Evolutionary conservation across 2,888 invertebrate species (phyloP).

Genomic region (Mimas tiliae): DNA sequence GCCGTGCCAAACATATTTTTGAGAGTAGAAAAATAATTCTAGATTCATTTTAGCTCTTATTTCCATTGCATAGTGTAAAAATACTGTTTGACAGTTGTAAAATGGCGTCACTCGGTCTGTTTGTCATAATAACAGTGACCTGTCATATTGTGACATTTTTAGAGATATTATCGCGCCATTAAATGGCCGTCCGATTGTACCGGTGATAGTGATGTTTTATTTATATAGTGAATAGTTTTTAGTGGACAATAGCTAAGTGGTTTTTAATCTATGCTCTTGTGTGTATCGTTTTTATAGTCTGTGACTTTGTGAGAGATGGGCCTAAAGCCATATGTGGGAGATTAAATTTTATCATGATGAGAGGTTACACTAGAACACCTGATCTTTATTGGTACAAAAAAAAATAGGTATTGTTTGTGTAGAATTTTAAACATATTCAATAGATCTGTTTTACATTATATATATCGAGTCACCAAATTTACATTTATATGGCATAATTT

Average conservation of each 20-base stretch:
- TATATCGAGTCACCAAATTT: background rate
- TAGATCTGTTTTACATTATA: background rate
- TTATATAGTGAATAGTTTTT: slow-evolving; percentile 56
- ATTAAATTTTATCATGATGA: slow-evolving; percentile 8
- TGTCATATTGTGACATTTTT: slow-evolving; percentile 80
- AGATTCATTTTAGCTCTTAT: background rate
- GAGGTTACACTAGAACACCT: background rate
- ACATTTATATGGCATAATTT: background rate
- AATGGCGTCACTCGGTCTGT: slow-evolving; percentile 43
- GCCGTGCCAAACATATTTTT: slow-evolving; percentile 65
- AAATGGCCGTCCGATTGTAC: slow-evolving; percentile 69
- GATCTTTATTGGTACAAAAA: background rate
- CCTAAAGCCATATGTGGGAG: slow-evolving; percentile 5
- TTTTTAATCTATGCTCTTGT: slow-evolving; percentile 36
- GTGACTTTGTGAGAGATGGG: slow-evolving; percentile 9
- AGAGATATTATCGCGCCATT: slow-evolving; percentile 74
- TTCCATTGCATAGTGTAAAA: slow-evolving; percentile 19
- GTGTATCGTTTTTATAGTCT: slow-evolving; percentile 21
- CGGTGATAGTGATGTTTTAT: slow-evolving; percentile 72
- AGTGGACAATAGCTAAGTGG: slow-evolving; percentile 42
- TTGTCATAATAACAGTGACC: slow-evolving; percentile 77
- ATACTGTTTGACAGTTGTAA: slow-evolving; percentile 23
- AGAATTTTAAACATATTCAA: background rate
- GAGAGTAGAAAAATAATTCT: slow-evolving; percentile 37
- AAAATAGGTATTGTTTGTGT: background rate